phyloP scores from a whole-genome alignment of 2,888 invertebrate species.

The Chymomyza amoena region DNA sequence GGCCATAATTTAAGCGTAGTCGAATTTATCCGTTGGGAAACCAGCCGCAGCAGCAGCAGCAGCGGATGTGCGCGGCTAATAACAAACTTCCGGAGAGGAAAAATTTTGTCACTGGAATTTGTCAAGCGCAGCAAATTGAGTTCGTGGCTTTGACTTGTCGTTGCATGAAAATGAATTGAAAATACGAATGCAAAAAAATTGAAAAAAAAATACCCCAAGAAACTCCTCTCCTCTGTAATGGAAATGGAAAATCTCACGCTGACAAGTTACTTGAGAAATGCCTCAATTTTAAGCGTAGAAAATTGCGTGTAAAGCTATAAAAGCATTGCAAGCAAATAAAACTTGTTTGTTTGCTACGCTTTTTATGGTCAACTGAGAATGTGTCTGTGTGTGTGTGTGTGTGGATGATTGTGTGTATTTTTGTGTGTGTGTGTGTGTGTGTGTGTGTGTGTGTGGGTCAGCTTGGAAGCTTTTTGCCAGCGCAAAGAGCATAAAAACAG shows the following conservation, averaged over 20 bases:
- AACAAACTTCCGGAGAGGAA: constrained; percentile 75
- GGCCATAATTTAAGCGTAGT: neutral
- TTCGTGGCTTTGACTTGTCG: constrained; percentile 34
- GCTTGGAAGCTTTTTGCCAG: neutral
- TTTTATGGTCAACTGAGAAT: neutral
- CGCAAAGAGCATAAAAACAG: neutral
- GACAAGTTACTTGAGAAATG: neutral
- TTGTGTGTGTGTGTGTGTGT: neutral
- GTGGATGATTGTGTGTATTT: neutral
- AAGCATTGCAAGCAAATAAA: constrained; percentile 4
- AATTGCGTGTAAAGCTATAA: constrained; percentile 19
- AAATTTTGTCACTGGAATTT: constrained; percentile 69
- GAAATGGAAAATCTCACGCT: neutral
- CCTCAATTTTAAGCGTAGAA: neutral
- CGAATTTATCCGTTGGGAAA: constrained; percentile 7
- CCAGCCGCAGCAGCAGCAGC: constrained; percentile 16
- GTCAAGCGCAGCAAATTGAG: constrained; percentile 66
- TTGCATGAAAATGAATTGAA: constrained; percentile 26
- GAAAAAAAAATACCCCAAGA: neutral
- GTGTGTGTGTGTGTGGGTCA: neutral
- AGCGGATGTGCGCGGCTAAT: constrained; percentile 72
- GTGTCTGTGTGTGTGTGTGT: neutral
- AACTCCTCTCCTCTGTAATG: neutral
- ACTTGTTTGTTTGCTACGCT: neutral
- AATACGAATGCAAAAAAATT: constrained; percentile 35